Evolutionary conservation across 1,140 invertebrate species (phyloP), one percentile per base, ranked within the genome.

Genomic region (Agraylea sexmaculata): DNA sequence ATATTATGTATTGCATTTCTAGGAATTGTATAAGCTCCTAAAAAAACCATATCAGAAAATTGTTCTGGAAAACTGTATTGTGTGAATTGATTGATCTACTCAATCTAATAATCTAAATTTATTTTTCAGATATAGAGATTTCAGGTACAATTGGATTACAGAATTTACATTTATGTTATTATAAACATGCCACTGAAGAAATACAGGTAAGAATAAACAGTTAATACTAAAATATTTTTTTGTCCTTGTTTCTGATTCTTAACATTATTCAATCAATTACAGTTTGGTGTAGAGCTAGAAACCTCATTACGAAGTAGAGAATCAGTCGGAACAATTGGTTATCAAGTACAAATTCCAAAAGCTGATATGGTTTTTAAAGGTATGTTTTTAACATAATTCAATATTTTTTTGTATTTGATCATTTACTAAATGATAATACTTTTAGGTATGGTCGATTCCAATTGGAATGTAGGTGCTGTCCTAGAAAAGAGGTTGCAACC

Each of bases 341-440:
- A 99, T 65, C 92, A 98, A 68, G 75, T 95, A 37, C 94, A 97
- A 65, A 70, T 99, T 59, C 91, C 92, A 13, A 95, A 93, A 64
- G 90, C 90, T 31, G 91, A 95, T 63, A 70, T 95, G 47, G 76
- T 83, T 6, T 94, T 98, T 59, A 85, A 79, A 81, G 91, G 90
- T 91, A 62, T 31, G 19, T 29, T 16, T 12, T 3, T 16, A 16
- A 16, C 8, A 33, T 33, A 33, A 40, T 46, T 7, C 8, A 17
- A 22, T 17, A 39, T 35, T 31, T 38, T 33, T 31, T 21, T 43
- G 7, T 16, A 18, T 12, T 25, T 25, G 12, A 25, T 25, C n/a
- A 25, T 25, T n/a, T n/a, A n/a, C n/a, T n/a, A n/a, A n/a, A n/a
- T n/a, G n/a, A n/a, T n/a, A n/a, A n/a, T 54, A 42, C 45, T 51